These are phyloP conservation scores for Drosophila cracens DNA, from an alignment of 2,888 invertebrate species.

Conservation along the genomic window DNA sequence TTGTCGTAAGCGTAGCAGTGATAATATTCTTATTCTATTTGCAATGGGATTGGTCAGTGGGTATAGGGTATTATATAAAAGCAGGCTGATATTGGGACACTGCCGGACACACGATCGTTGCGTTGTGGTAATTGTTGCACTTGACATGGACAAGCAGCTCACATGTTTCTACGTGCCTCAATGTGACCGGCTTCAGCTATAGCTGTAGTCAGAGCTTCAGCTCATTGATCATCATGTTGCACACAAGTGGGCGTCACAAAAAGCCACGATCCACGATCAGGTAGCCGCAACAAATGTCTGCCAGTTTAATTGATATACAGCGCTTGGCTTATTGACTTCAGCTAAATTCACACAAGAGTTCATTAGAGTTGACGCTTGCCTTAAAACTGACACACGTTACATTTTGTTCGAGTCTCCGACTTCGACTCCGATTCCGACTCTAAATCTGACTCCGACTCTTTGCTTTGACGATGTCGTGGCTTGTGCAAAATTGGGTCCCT, in stretches of 20 bases:
- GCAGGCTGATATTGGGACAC: constrained; percentile 9
- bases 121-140: constrained; percentile 77
- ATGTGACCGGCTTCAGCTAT: constrained; percentile 57
- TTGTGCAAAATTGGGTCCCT: constrained; percentile 80
- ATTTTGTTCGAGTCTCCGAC: constrained; percentile 58
- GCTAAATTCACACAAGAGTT: constrained; percentile 81
- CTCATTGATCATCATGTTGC: constrained; percentile 72
- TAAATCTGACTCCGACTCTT: constrained; percentile 30
- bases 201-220: constrained; percentile 6
- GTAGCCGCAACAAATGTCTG: constrained; percentile 55
- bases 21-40: constrained; percentile 80
- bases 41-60: constrained; percentile 61
- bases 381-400: constrained; percentile 82
- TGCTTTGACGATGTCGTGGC: constrained; percentile 64
- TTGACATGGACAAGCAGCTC: constrained; percentile 76
- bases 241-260: constrained; percentile 71
- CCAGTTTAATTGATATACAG: constrained; percentile 80
- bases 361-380: constrained; percentile 82
- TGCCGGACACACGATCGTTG: constrained; percentile 63
- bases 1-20: constrained; percentile 49
- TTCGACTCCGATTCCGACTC: constrained; percentile 23
- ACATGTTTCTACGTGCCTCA: constrained; percentile 76
- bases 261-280: constrained; percentile 43
- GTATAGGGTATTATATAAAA: constrained; percentile 27
- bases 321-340: constrained; percentile 76